Conservation (phyloP, 2,888 invertebrate species). For the Acheta domesticus region DNA sequence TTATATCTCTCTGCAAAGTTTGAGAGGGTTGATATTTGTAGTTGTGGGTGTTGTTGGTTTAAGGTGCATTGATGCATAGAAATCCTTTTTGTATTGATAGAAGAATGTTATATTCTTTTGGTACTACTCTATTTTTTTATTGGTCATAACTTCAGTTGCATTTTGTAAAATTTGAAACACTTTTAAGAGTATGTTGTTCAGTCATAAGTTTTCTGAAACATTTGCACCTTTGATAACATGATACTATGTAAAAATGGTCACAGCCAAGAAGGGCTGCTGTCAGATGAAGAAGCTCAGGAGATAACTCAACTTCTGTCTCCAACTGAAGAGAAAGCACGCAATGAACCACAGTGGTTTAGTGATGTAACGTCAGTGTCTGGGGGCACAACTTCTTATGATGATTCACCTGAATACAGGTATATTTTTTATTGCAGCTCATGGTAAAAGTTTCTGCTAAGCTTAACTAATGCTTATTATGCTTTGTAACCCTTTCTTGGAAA, state of each 20-base stretch:
- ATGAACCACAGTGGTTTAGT: constrained; percentile 57
- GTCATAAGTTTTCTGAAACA: no score
- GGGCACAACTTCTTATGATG: constrained; percentile 36
- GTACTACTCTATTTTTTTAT: no score
- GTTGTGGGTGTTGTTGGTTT: no score
- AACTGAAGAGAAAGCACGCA: constrained; percentile 43
- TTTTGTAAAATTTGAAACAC: no score
- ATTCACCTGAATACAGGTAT: constrained; percentile 45
- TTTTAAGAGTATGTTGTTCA: no score
- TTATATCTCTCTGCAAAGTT: no score
- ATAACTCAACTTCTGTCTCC: constrained; percentile 76
- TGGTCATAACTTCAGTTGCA: no score
- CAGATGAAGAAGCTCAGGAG: constrained; percentile 88
- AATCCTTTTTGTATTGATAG: no score
- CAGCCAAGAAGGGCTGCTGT: constrained; percentile 76
- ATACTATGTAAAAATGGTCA: constrained; percentile 34
- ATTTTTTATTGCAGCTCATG: neutral
- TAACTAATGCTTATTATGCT: neutral
- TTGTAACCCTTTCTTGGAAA: neutral
- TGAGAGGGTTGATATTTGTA: no score
- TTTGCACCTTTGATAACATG: no score
- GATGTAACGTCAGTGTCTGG: constrained; percentile 57
- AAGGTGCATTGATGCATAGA: no score
- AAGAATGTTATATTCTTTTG: no score
- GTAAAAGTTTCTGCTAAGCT: neutral